phyloP scores from a whole-genome alignment of 2,888 invertebrate genomes.

The Drosophila tanythrix region DNA sequence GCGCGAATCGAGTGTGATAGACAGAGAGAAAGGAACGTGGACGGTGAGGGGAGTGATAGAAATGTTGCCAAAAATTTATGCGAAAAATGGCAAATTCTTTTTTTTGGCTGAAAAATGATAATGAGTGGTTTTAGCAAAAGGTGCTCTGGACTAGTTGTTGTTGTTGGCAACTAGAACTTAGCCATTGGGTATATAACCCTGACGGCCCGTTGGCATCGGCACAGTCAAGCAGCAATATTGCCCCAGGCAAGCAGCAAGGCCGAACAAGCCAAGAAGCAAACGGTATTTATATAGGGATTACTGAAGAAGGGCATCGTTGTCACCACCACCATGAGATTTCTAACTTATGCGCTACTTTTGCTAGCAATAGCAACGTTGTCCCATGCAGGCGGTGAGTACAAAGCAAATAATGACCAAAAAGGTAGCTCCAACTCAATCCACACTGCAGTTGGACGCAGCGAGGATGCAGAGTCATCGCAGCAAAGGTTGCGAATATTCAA shows the following conservation, averaged over 20 bases:
- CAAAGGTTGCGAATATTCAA: slow-evolving; percentile 25
- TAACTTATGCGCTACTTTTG: slow-evolving; percentile 46
- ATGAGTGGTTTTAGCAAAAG: slow-evolving; percentile 58
- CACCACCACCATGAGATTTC: slow-evolving; percentile 48
- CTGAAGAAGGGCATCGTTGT: neutral
- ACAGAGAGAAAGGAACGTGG: neutral
- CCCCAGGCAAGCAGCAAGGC: slow-evolving; percentile 51
- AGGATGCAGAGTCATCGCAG: slow-evolving; percentile 20
- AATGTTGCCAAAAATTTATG: slow-evolving; percentile 63
- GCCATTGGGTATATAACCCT: slow-evolving; percentile 66
- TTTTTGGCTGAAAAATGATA: slow-evolving; percentile 56
- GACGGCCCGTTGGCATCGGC: slow-evolving; percentile 47
- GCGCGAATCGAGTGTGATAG: slow-evolving; percentile 11
- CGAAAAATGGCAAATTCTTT: slow-evolving; percentile 61
- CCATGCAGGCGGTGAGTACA: slow-evolving; percentile 63
- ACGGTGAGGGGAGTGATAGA: slow-evolving; percentile 11
- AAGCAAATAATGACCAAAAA: neutral
- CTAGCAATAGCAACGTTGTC: slow-evolving; percentile 48
- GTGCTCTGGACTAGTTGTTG: slow-evolving; percentile 33
- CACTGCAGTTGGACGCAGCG: slow-evolving; percentile 34
- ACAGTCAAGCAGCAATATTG: slow-evolving; percentile 65
- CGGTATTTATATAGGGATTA: neutral
- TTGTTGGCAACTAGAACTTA: slow-evolving; percentile 45
- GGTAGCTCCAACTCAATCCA: neutral
- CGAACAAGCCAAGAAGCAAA: slow-evolving; percentile 30